Evolutionary conservation across 2,888 invertebrate genomes (phyloP), one percentile per base, ranked within the genome.

Genomic region (Minunthozetes semirufus): DNA sequence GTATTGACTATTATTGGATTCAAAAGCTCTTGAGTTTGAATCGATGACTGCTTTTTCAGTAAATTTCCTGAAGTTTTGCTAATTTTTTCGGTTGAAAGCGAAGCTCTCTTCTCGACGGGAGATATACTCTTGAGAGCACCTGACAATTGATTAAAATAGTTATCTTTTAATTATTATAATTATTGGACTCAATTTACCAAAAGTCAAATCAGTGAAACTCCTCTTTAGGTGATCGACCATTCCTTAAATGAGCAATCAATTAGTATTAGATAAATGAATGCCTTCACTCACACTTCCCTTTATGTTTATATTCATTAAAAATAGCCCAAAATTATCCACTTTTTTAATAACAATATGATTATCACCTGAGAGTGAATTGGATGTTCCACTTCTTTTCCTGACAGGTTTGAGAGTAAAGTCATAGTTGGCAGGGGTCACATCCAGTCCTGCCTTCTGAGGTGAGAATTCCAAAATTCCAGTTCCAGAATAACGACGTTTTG

Each of bases 391-490:
- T 42, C 68, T 68, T 13, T 33, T 42, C 17, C 53, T 53, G 9
- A 33, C 38, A 25, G 50, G 72, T 22, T 56, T 72, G 1, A 22
- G 25, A 8, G 22, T 2, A 81, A 91, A 92, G 81, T 90, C 88
- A 79, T 91, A 87, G 83, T 92, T 92, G 78, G 92, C 87, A 0
- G 93, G 93, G 1, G 93, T 93, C 74, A 93, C 90, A 81, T 93
- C 93, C 81, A 89, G 89, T 0, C 93, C 93, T 0, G 92, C 92
- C 82, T 92, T 92, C 78, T 91, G 90, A 0, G 93, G 90, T 29
- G 90, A 89, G 83, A 93, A 92, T 83, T 93, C 93, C 73, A 93
- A 80, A 53, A 84, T 84, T 76, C 83, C 83, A 74, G 82, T 81
- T 3, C 82, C 79, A 5, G 76, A 76, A 61, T 42, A 38, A n/a